These are phyloP conservation scores for Drosophila sp. DNA, from an alignment of 1,140 invertebrate species.

Conservation along the genomic window DNA sequence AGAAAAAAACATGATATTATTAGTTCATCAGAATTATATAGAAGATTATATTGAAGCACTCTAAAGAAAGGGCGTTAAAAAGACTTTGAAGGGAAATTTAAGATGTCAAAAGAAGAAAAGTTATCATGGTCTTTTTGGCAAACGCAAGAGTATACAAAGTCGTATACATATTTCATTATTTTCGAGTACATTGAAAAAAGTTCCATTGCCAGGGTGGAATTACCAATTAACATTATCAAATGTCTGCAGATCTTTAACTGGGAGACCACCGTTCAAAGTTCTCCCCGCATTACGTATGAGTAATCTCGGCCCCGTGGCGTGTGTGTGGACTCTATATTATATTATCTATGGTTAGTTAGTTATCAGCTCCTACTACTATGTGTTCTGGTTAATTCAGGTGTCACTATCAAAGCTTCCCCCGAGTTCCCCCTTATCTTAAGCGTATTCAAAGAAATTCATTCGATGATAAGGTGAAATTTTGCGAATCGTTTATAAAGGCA, in stretches of 20 bases:
- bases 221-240: slow-evolving; percentile 12
- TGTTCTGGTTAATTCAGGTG: slow-evolving; percentile 60
- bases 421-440: slow-evolving; percentile 56
- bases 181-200: slow-evolving; percentile 18
- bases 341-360: not conserved
- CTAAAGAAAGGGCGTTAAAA: no score
- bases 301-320: slow-evolving; percentile 36
- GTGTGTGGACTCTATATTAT: slow-evolving; percentile 7
- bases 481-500: slow-evolving; percentile 55
- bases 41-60: no score
- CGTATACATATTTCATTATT: not conserved
- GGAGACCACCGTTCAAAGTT: slow-evolving; percentile 43
- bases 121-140: not conserved
- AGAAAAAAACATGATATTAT: not conserved
- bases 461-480: slow-evolving; percentile 43
- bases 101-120: no score
- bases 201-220: slow-evolving; percentile 27
- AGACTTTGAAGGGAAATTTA: not conserved
- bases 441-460: slow-evolving; percentile 55
- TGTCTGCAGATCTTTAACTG: slow-evolving; percentile 37
- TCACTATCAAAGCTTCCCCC: slow-evolving; percentile 62
- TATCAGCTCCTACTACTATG: slow-evolving; percentile 32
- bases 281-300: slow-evolving; percentile 57
- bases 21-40: no score
- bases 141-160: not conserved